phyloP scores from a whole-genome alignment of 2,888 invertebrate species.

The Protodeltote pygarga region DNA sequence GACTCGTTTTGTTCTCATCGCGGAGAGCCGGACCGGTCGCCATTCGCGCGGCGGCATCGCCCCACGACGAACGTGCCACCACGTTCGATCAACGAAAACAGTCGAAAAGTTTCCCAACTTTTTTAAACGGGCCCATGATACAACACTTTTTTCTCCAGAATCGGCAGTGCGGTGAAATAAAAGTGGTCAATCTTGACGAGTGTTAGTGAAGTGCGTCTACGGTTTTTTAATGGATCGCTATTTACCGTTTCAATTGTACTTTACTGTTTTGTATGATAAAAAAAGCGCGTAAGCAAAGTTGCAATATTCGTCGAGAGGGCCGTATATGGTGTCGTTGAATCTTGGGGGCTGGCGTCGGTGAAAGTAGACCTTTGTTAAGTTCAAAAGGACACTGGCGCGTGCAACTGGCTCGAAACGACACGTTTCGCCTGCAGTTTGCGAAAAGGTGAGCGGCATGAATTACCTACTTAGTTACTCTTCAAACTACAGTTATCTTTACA shows the following conservation, averaged over 20 bases:
- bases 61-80: conserved; percentile 59
- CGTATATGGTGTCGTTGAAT: conserved; percentile 78
- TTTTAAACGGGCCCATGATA: conserved; percentile 68
- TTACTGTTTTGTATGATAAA: conserved; percentile 82
- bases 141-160: conserved; percentile 60
- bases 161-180: conserved; percentile 73
- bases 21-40: conserved; percentile 26
- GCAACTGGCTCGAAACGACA: conserved; percentile 77
- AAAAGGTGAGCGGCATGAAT: conserved; percentile 80
- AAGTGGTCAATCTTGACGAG: conserved; percentile 65
- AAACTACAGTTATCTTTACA: conserved; percentile 68
- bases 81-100: conserved; percentile 62
- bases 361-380: conserved; percentile 86
- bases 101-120: conserved; percentile 83
- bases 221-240: conserved; percentile 70
- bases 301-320: conserved; percentile 76
- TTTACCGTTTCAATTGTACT: conserved; percentile 83
- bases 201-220: conserved; percentile 75
- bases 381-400: conserved; percentile 82
- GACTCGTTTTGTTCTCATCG: conserved; percentile 65
- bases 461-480: conserved; percentile 72
- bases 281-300: conserved; percentile 77
- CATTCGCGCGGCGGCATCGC: conserved; percentile 75
- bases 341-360: conserved; percentile 77
- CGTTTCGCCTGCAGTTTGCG: conserved; percentile 79